Conservation (phyloP, 1,140 invertebrate genomes). For the Pissodes strobi region DNA sequence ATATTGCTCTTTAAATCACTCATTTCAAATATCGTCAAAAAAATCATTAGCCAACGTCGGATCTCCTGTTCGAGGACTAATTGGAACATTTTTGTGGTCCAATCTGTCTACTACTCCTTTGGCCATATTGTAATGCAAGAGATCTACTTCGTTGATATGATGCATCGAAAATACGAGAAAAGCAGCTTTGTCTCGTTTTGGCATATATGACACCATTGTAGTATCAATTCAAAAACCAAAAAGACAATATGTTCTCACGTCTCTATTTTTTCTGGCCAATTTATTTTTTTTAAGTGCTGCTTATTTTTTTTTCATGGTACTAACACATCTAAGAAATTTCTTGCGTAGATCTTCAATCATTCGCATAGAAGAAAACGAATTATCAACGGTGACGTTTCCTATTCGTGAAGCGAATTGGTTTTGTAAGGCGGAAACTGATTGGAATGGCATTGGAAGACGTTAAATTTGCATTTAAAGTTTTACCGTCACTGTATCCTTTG, state of each 20-base stretch:
- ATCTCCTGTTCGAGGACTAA: too few species aligned
- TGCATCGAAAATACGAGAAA: too few species aligned
- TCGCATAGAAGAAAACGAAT: slow-evolving; percentile 55
- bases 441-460: slow-evolving; percentile 41
- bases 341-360: slow-evolving; percentile 48
- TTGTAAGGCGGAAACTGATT: slow-evolving; percentile 45
- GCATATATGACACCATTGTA: not conserved
- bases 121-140: too few species aligned
- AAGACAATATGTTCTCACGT: not conserved
- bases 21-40: too few species aligned
- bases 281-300: not conserved
- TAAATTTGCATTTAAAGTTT: slow-evolving; percentile 35
- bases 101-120: too few species aligned
- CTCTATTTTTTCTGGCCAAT: not conserved
- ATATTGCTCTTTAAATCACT: too few species aligned
- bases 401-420: slow-evolving; percentile 46
- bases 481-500: slow-evolving; percentile 50
- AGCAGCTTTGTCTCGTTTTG: not conserved
- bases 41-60: too few species aligned
- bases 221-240: not conserved
- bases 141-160: too few species aligned
- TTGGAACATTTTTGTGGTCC: too few species aligned
- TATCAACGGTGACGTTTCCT: slow-evolving; percentile 53
- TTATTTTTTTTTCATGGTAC: slow-evolving; percentile 9
- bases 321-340: slow-evolving; percentile 51